Base-by-base conservation (phyloP, 2,888 invertebrate genomes). In the Chymomyza procnemis region DNA sequence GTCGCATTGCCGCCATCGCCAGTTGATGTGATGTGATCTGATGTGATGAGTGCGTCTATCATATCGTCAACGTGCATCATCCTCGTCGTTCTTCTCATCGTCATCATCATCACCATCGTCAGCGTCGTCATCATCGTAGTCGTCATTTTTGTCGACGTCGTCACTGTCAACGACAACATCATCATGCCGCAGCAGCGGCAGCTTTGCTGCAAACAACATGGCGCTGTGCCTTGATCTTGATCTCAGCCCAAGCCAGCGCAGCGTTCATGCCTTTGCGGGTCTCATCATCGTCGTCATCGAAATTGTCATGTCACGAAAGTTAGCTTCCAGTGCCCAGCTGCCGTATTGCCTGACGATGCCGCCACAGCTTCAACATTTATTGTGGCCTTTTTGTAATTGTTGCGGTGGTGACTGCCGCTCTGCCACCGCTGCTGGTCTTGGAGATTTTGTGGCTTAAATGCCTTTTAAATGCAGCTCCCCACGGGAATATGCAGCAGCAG, bases 271-370 rank as follows among this genome's bases (percentile, higher is more conserved):
- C 47, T 8, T 48, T 14, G 19, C 50, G 18, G 21, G 8, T 18
- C 16, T 61, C 52, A 64, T 62, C 64, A 50, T 58, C 83, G 67
- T 81, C 81, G 75, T 83, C 82, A 77, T 80, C 78, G 78, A 79
- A 86, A 85, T 87, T 86, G 82, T 86, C 86, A 86, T 83, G 86
- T 87, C 82, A 82, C 82, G 84, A 83, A 80, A 87, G 81, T 79
- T 80, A 77, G 82, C 87, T 87, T 76, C 78, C 68, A 61, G 71
- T 70, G 74, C 68, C 22, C 73, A 66, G 69, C 74, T 76, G 71
- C 56, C 57, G 41, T 14, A 61, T 26, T 30, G 34, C 50, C 19
- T 60, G 58, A 12, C 12, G 48, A 5, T 50, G 54, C 61, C 61
- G 80, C 70, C 80, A 74, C 80, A 74, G 75, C 79, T 71, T 78